Evolutionary conservation across 2,113 vertebrate genomes (phyloP).

Genomic region (Hyla sarda): DNA sequence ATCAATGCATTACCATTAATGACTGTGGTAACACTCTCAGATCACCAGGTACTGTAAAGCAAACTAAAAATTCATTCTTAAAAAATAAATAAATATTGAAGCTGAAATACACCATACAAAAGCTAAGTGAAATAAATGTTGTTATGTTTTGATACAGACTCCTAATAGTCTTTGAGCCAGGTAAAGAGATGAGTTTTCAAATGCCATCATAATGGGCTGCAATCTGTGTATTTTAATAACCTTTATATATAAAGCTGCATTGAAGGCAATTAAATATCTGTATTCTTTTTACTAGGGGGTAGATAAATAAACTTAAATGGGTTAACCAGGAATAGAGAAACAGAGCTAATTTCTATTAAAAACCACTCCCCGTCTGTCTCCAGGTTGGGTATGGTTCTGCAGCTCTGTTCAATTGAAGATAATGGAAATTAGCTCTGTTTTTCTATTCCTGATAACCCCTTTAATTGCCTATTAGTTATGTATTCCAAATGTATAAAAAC

Average conservation of each 20-base stretch:
- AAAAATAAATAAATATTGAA: not conserved
- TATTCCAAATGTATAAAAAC: not conserved
- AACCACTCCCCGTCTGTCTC: too few species aligned
- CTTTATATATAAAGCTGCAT: not conserved
- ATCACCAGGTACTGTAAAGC: conserved; percentile 25
- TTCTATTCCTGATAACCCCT: too few species aligned
- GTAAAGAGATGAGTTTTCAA: not conserved
- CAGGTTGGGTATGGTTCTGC: too few species aligned
- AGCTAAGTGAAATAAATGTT: not conserved
- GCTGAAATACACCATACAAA: not conserved
- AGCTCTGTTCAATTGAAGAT: too few species aligned
- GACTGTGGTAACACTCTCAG: conserved; percentile 17
- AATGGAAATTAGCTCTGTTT: too few species aligned
- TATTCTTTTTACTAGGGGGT: not conserved
- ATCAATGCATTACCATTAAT: conserved; percentile 22
- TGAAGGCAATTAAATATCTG: not conserved
- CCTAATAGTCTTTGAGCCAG: not conserved
- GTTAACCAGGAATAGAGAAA: too few species aligned
- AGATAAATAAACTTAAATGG: not conserved
- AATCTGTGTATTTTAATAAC: not conserved
- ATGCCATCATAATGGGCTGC: not conserved
- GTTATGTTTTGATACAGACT: not conserved
- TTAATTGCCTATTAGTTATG: not conserved
- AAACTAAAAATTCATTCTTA: not conserved
- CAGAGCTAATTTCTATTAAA: too few species aligned